phyloP scores from a whole-genome alignment of 2,888 invertebrate species.

The Cataglyphis altisquamis region DNA sequence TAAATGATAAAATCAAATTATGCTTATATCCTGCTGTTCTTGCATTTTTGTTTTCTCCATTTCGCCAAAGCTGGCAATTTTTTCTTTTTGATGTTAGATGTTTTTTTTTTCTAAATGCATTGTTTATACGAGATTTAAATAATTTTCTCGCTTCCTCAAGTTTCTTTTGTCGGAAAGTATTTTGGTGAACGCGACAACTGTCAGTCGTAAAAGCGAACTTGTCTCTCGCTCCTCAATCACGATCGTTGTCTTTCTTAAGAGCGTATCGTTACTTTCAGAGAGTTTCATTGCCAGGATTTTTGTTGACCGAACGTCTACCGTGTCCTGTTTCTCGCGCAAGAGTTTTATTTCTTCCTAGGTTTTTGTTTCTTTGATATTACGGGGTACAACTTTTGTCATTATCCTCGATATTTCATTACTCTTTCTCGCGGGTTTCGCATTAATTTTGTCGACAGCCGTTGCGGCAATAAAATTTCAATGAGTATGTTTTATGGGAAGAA shows the following conservation, averaged over 20 bases:
- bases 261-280: constrained; percentile 58
- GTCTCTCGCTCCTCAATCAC: constrained; percentile 35
- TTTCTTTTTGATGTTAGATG: background rate
- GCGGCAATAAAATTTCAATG: constrained; percentile 28
- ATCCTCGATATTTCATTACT: constrained; percentile 18
- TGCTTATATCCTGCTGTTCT: background rate
- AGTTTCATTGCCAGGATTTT: constrained; percentile 36
- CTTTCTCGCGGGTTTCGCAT: constrained; percentile 26
- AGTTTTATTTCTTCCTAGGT: constrained; percentile 61
- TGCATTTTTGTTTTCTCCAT: background rate
- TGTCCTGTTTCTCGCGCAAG: constrained; percentile 23
- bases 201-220: constrained; percentile 59
- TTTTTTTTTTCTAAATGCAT: background rate
- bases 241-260: constrained; percentile 42
- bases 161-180: background rate
- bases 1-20: background rate
- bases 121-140: constrained; percentile 22
- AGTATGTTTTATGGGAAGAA: constrained; percentile 6
- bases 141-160: background rate
- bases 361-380: constrained; percentile 63
- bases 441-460: constrained; percentile 19
- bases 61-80: background rate
- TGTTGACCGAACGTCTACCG: constrained; percentile 57
- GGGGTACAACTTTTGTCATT: constrained; percentile 29
- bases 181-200: constrained; percentile 27